Percentiles rank a stretch among this genome's conserved stretches.
These are phyloP conservation scores for Harpagoxenus sublaevis DNA, from an alignment of 2,888 invertebrate genomes.

Conservation along the genomic window DNA sequence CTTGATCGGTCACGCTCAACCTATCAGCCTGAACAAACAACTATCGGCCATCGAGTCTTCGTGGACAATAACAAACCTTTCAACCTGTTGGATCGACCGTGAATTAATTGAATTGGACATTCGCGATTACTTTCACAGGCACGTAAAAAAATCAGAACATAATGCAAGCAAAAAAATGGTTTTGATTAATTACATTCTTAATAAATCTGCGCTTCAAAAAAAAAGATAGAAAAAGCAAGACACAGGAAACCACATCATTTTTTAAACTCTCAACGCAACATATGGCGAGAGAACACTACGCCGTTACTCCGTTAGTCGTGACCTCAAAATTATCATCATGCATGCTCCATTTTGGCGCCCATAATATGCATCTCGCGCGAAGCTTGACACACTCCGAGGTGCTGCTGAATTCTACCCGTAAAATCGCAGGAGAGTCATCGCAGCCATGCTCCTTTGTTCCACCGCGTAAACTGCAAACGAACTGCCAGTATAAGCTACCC, in stretches of 20 bases:
- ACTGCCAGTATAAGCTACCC: conserved; percentile 7
- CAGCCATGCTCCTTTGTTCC: conserved; percentile 7
- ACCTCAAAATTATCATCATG: neutral
- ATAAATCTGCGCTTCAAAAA: neutral
- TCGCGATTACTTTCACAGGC: conserved; percentile 5
- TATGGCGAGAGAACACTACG: neutral
- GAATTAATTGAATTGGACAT: conserved; percentile 28
- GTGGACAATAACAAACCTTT: conserved; percentile 41
- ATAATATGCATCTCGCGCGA: neutral
- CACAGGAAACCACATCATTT: neutral
- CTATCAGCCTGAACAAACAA: conserved; percentile 39
- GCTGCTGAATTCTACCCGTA: neutral
- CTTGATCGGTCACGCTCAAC: conserved; percentile 29
- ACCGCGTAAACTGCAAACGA: conserved; percentile 19
- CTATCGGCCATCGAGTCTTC: conserved; percentile 19
- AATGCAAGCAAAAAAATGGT: neutral
- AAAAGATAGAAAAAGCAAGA: neutral
- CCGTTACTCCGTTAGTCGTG: neutral
- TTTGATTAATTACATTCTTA: neutral
- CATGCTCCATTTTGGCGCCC: neutral
- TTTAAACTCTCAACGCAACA: neutral
- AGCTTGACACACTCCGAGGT: neutral
- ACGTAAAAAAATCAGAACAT: neutral
- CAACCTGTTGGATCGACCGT: conserved; percentile 37
- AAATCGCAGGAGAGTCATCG: conserved; percentile 11